phyloP scores from a whole-genome alignment of 2,888 invertebrate species.

The Hartigia nigra region DNA sequence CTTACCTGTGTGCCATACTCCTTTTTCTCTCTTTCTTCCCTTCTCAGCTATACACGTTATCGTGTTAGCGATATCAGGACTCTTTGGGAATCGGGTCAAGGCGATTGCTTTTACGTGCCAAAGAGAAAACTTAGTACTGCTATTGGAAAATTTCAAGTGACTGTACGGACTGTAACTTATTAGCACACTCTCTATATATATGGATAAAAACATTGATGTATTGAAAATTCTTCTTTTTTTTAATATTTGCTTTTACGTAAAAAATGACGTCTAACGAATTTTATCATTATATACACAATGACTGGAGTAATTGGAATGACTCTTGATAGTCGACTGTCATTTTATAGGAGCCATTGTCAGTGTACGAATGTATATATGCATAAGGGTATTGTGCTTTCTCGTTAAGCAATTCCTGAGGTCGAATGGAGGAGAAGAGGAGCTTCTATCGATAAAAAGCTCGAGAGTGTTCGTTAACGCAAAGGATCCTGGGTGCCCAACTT shows the following conservation, averaged over 20 bases:
- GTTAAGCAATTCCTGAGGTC: background rate
- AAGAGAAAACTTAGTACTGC: background rate
- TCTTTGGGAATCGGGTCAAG: background rate
- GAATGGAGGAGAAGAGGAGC: background rate
- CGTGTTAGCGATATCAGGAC: background rate
- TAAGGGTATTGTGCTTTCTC: background rate
- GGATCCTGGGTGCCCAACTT: background rate
- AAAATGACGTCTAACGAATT: no score
- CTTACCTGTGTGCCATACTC: constrained; percentile 1
- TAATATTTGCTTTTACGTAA: background rate
- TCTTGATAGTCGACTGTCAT: no score
- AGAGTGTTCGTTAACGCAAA: background rate
- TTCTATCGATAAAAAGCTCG: constrained; percentile 10
- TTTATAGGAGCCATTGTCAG: background rate
- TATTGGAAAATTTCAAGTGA: background rate
- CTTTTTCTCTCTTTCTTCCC: constrained; percentile 12
- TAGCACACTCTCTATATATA: background rate
- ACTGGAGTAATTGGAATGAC: no score
- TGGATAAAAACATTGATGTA: no score
- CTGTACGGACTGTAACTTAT: background rate
- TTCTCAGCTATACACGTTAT: background rate
- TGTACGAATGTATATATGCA: constrained; percentile 5
- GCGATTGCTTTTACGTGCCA: background rate
- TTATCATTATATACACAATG: no score
- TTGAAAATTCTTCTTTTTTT: no score